phyloP scores from a whole-genome alignment of 1,140 invertebrate species.

The Ganaspis sp. region DNA sequence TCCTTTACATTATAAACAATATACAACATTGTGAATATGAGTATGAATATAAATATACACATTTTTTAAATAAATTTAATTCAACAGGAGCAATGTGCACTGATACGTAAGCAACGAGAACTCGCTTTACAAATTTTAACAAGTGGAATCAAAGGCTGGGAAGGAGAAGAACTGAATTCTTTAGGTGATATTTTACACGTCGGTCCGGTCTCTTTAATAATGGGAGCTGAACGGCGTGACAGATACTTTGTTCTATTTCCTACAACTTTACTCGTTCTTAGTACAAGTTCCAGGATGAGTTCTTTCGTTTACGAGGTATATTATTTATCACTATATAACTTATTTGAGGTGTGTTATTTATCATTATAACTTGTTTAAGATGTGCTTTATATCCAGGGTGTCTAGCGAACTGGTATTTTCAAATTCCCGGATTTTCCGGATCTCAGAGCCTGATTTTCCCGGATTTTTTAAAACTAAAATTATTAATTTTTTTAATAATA shows the following conservation, averaged over 20 bases:
- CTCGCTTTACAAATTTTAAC: slow-evolving; percentile 95
- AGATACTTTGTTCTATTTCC: slow-evolving; percentile 95
- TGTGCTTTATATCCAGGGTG: too few relatives aligned
- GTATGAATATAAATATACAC: too few relatives aligned
- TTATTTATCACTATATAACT: neutral
- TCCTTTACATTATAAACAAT: too few relatives aligned
- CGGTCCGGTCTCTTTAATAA: slow-evolving; percentile 87
- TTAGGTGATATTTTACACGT: slow-evolving; percentile 90
- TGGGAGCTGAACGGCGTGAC: slow-evolving; percentile 87
- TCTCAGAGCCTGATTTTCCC: too few relatives aligned
- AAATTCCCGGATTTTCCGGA: too few relatives aligned
- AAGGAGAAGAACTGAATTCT: slow-evolving; percentile 88
- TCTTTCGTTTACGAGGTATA: slow-evolving; percentile 96
- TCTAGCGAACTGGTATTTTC: too few relatives aligned
- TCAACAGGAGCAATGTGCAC: slow-evolving; percentile 86
- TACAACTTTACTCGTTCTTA: slow-evolving; percentile 90
- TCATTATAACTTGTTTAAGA: too few relatives aligned
- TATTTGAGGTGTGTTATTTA: neutral
- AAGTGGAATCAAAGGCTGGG: slow-evolving; percentile 94
- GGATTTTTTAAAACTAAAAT: too few relatives aligned
- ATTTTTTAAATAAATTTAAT: slow-evolving; percentile 29
- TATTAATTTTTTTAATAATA: too few relatives aligned
- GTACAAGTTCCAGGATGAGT: slow-evolving; percentile 92
- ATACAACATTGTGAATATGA: too few relatives aligned
- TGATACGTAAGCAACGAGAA: slow-evolving; percentile 94